phyloP scores from a whole-genome alignment of 2,888 invertebrate genomes.

The Drosophila nr. perissopoda region DNA sequence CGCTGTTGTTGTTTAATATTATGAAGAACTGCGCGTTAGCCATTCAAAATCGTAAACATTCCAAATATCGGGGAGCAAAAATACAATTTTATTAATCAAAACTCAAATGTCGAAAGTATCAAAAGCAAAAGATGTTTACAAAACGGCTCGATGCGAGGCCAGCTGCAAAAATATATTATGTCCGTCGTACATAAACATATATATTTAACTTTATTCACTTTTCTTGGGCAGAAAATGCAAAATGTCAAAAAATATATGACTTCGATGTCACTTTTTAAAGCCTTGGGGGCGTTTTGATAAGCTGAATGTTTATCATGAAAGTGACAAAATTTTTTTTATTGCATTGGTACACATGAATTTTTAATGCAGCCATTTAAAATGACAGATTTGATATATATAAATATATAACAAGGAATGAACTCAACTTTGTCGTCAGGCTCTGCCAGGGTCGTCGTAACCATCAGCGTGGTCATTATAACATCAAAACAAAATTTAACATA shows the following conservation, averaged over 20 bases:
- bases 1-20: constrained; percentile 30
- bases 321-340: constrained; percentile 22
- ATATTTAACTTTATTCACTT: constrained; percentile 45
- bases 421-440: constrained; percentile 31
- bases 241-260: constrained; percentile 38
- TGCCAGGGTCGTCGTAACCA: constrained; percentile 47
- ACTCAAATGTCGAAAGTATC: constrained; percentile 47
- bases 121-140: constrained; percentile 59
- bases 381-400: constrained; percentile 21
- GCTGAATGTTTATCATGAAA: constrained; percentile 14
- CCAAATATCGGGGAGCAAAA: constrained; percentile 3
- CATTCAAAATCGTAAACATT: constrained; percentile 50
- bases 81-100: constrained; percentile 65
- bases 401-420: constrained; percentile 9
- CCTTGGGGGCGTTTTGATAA: constrained; percentile 46
- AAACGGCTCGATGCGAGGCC: constrained; percentile 35
- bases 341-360: constrained; percentile 11
- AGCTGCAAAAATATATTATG: constrained; percentile 65
- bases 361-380: constrained; percentile 33
- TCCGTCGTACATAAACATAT: constrained; percentile 8
- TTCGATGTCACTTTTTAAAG: constrained; percentile 51
- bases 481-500: constrained; percentile 36
- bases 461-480: constrained; percentile 21
- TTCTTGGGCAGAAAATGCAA: constrained; percentile 19
- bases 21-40: constrained; percentile 59